Conservation (phyloP, 2,113 vertebrate genomes). For the Gnathonemus longibarbis region DNA sequence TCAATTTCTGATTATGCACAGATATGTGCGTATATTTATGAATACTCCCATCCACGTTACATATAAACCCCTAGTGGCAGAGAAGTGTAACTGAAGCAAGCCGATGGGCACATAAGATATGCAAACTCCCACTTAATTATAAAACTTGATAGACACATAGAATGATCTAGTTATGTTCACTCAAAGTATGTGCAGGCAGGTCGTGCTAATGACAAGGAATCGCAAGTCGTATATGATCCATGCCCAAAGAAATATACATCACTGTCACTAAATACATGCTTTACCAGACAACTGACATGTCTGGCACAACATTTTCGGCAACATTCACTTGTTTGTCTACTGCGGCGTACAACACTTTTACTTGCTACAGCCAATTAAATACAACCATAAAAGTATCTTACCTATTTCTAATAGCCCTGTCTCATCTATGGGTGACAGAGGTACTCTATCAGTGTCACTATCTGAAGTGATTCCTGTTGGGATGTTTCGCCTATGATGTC, state of each 20-base stretch:
- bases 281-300: background rate
- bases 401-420: background rate
- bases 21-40: background rate
- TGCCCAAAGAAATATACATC: background rate
- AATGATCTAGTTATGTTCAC: background rate
- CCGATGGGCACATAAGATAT: background rate
- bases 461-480: background rate
- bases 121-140: background rate
- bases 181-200: background rate
- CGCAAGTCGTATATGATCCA: background rate
- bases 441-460: background rate
- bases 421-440: background rate
- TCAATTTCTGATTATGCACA: background rate
- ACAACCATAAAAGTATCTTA: background rate
- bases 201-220: background rate
- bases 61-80: background rate
- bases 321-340: background rate
- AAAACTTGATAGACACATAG: background rate
- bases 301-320: background rate
- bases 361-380: background rate
- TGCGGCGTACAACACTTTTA: background rate
- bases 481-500: background rate
- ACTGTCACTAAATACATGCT: background rate
- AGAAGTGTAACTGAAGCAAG: background rate
- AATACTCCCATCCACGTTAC: background rate